Base-by-base conservation (phyloP, 1,140 invertebrate genomes). In the Branchinecta lynchi region DNA sequence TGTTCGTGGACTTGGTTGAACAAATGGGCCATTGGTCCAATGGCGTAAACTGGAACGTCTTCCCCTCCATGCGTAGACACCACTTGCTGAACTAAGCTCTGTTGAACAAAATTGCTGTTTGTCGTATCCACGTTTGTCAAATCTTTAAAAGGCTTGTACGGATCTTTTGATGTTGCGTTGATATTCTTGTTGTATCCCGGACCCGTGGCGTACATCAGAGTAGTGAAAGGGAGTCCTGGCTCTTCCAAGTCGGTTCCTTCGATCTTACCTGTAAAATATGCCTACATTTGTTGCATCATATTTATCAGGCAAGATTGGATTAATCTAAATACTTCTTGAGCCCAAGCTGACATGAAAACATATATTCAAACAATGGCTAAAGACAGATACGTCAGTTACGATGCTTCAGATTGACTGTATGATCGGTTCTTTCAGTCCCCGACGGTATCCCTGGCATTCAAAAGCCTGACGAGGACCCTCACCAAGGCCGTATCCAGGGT, bases 1-100 rank as follows among this genome's bases (percentile, higher is more conserved):
- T 96, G 92, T 76, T 98, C 93, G 75, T 95, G 91, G 0, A 93
- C 86, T 43, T 86, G 87, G 74, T 92, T 87, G 74, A 96, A 89
- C 6, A 97, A 79, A 79, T 96, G 91, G 0, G 91, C 85, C 79
- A 86, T 87, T 3, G 92, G 92, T 70, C 88, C 89, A 80, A 79
- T 83, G 43, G 90, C 89, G 79, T 90, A 93, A 72, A 93, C 82
- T n/a, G 84, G 81, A 0, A 93, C 91, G 77, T 95, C 92, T 43
- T 87, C 86, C 6, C 90, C 91, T 2, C 87, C 87, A 74, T 94
- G 91, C 66, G 83, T 81, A 75, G 87, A 87, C 73, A 87, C 87
- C 71, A 87, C 83, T 21, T 86, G 80, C 46, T 85, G 81, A 17
- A 93, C 84, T 0, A 81, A 83, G 0, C 88, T 84, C 74, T 88